phyloP scores from a whole-genome alignment of 2,888 invertebrate species.

The Hyposoter dolosus region DNA sequence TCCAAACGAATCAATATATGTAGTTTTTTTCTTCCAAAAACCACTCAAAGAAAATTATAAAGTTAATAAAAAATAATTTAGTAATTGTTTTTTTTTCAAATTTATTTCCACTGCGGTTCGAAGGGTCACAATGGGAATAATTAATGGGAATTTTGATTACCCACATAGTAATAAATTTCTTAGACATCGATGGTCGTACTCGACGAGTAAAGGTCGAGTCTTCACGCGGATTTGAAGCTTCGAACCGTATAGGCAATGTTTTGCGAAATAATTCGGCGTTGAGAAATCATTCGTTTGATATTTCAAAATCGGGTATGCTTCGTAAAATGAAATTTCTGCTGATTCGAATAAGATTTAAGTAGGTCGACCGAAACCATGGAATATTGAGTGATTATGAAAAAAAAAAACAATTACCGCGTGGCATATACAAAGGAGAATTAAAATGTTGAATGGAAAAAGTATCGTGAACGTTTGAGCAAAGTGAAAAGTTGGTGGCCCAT shows the following conservation, averaged over 20 bases:
- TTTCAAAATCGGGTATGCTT: conserved; percentile 9
- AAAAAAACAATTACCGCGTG: not conserved
- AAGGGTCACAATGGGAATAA: no score
- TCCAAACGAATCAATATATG: no score
- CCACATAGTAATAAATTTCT: not conserved
- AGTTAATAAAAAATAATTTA: no score
- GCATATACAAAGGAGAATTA: not conserved
- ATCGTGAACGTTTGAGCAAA: not conserved
- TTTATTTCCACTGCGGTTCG: no score
- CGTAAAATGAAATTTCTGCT: not conserved
- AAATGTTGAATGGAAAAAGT: not conserved
- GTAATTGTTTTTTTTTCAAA: no score
- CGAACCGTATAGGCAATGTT: not conserved
- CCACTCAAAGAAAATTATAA: no score
- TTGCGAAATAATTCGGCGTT: conserved; percentile 8
- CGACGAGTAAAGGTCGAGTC: not conserved
- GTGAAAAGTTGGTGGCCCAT: conserved; percentile 5
- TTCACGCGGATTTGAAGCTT: not conserved
- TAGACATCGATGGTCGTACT: not conserved
- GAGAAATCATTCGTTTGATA: not conserved
- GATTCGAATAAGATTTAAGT: conserved; percentile 27
- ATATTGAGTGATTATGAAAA: not conserved
- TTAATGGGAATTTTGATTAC: not conserved
- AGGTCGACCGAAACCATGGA: not conserved
- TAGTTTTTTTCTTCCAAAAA: no score